phyloP scores from a whole-genome alignment of 92 coral and sea anemone genomes.

The Umimayanthus kanabou region DNA sequence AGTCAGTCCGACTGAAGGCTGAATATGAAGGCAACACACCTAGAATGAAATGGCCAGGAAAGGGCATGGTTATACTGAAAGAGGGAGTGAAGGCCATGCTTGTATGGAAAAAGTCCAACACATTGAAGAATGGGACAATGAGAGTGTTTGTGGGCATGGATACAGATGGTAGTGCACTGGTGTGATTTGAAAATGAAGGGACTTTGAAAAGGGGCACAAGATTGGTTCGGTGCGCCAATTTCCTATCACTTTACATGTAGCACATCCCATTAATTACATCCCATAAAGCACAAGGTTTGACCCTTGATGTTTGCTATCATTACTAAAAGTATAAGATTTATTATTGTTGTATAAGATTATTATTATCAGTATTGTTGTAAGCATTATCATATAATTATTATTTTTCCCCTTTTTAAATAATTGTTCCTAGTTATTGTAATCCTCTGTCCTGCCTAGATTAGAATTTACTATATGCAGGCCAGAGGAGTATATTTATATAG shows the following conservation, averaged over 20 bases:
- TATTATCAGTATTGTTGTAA: too few relatives aligned
- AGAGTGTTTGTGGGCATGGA: neutral
- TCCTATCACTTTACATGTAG: neutral
- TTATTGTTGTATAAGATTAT: too few relatives aligned
- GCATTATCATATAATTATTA: too few relatives aligned
- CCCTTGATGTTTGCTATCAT: too few relatives aligned
- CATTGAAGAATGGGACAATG: conserved; percentile 42
- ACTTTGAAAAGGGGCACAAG: conserved; percentile 26
- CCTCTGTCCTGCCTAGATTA: too few relatives aligned
- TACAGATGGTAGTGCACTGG: neutral
- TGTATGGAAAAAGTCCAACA: conserved; percentile 48
- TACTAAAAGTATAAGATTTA: too few relatives aligned
- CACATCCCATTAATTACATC: conserved; percentile 15
- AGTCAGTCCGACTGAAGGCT: conserved; percentile 13
- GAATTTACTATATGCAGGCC: too few relatives aligned
- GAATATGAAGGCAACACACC: conserved; percentile 33
- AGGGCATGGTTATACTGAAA: conserved; percentile 34
- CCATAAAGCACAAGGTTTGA: neutral
- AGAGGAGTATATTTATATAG: too few relatives aligned
- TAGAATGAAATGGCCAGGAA: conserved; percentile 49
- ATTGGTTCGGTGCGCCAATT: conserved; percentile 14
- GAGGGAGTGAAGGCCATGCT: conserved; percentile 39
- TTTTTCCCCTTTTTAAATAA: too few relatives aligned
- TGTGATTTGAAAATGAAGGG: conserved; percentile 1
- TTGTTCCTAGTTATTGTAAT: too few relatives aligned